Base-by-base conservation (phyloP, 2,888 invertebrate genomes). In the Asteroscopus sphinx region DNA sequence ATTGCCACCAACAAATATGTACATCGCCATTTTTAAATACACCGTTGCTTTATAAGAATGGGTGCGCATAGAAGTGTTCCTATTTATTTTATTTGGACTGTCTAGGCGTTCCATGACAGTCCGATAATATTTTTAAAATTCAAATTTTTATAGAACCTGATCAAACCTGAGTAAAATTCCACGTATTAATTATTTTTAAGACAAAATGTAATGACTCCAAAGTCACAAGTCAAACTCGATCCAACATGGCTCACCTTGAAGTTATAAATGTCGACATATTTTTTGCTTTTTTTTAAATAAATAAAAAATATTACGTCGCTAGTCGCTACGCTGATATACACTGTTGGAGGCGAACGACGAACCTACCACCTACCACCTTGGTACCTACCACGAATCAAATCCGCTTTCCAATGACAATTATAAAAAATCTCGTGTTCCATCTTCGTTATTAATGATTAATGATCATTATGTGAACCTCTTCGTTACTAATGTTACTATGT, bases 41-140 rank as follows among this genome's bases (percentile, higher is more conserved):
- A 87, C 91, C 89, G 89, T 89, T 90, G 82, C 63, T 79, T 73
- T 70, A 17, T 65, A 47, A 53, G 25, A 41, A 32, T 12, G 4
- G 32, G 32, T 9, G 9, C 37, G 39, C 12, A 42, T 48, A 51
- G 49, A 60, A 56, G 37, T 33, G 39, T 32, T 39, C 8, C 26
- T 41, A 30, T 49, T 49, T 2, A 49, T 36, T 51, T 41, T 28
- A 45, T 30, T 40, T 13, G 9, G 30, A 44, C n/a, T 15, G 7
- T 37, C 6, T 41, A 45, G 13, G 1, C 32, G 15, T 17, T 39
- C 11, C 5, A 48, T 15, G 11, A n/a, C 5, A 25, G 0, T 11
- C 2, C 3, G n/a, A 37, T 28, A 46, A 3, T 26, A 11, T 46
- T 6, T 35, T 12, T 1, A 45, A 25, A n/a, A 6, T 21, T 21